Evolutionary conservation across 2,888 invertebrate species (phyloP), one percentile per base, ranked within the genome.

Genomic region (Nebria salina): DNA sequence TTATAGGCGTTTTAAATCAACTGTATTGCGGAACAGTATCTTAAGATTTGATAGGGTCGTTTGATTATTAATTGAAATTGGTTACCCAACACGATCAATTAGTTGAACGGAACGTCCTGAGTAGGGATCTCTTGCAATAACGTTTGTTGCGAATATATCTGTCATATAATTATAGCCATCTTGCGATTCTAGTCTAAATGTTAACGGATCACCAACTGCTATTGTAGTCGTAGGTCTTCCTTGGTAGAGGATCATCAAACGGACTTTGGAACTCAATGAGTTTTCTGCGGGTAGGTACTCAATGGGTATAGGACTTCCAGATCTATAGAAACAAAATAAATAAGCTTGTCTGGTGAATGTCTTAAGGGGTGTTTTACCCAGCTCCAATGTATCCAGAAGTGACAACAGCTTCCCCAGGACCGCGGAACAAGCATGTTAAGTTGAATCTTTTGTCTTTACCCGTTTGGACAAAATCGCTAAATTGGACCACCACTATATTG

Each of bases 211-310:
- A 0, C 97, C 97, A 2, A 97, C 97, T 7, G 97, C 97, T 72
- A 97, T 97, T 1, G 97, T 97, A 0, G 97, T 97, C 0, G 97
- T 97, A 0, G 97, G 97, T 84, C 97, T 90, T 70, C 96, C 96
- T 90, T 97, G 96, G 87, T 97, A 97, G 73, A 97, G 88, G 84
- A 97, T 97, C 90, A 94, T 91, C 83, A 97, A 89, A 20, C 96
- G 93, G 1, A 97, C 96, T 87, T 96, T 95, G 0, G 96, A 96
- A 87, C 97, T 97, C 65, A 97, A 89, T 0, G 96, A 95, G 85
- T 97, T 97, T 87, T 97, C 97, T 13, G 97, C 97, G 25, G 97
- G 97, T 6, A 97, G 90, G 87, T 97, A 97, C 88, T 97, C 97
- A 80, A 97, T 97, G 11, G 97, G 97, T 83, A 96, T 96, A 0